Base-by-base conservation (phyloP, 2,113 vertebrate genomes). In the Rousettus leschenaultii region DNA sequence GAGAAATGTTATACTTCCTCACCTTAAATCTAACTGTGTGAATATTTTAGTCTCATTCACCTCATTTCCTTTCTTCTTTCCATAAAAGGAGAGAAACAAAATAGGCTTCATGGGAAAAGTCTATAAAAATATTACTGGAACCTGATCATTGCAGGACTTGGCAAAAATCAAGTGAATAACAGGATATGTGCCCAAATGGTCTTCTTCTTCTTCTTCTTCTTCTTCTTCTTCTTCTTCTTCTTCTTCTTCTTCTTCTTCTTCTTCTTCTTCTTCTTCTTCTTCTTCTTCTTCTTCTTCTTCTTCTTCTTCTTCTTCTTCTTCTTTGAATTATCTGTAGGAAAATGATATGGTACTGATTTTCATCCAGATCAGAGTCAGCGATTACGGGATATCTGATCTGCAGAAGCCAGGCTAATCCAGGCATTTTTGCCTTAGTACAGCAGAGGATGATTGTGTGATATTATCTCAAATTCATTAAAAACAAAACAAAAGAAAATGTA, bases 271-370 rank as follows among this genome's bases (percentile, higher is more conserved):
- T n/a, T n/a, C n/a, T n/a, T n/a, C n/a, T n/a, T n/a, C n/a, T n/a
- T n/a, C n/a, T n/a, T n/a, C n/a, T n/a, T n/a, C n/a, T n/a, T n/a
- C n/a, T n/a, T n/a, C n/a, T n/a, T n/a, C n/a, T n/a, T n/a, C n/a
- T n/a, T n/a, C n/a, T n/a, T n/a, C n/a, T n/a, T 40, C 40, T 40
- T 40, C 40, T 40, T 6, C 40, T 15, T 43, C 14, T 13, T 70
- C 3, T 73, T 57, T 8, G 13, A 40, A 66, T 0, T 3, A 19
- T 11, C 13, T 57, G 24, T 59, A 14, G 30, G 16, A 59, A 91
- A 93, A 61, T 61, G 16, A 15, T 30, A 11, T 15, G 24, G 33
- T 68, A 19, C 7, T 89, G 28, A 87, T 63, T 90, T 95, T 77
- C 24, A 18, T 53, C 3, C 9, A 33, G 8, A 66, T 26, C 14